Conservation (phyloP, 2,797 vertebrate species). For the Petrocephalus schoutedeni region DNA sequence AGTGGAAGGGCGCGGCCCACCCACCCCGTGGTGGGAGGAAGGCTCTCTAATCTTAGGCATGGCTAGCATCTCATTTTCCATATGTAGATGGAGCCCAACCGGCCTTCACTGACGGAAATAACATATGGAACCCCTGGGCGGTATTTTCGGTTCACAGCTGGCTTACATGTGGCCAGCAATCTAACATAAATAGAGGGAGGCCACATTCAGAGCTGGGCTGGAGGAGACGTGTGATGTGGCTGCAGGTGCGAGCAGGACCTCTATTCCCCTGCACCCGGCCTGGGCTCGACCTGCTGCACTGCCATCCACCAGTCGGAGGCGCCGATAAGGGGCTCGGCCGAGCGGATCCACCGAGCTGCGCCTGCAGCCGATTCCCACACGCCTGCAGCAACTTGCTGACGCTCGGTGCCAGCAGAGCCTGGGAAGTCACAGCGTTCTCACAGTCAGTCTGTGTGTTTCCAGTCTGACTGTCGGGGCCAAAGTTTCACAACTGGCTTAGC, state of each 20-base stretch:
- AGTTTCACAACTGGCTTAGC: conserved; percentile 6
- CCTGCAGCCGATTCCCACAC: conserved; percentile 37
- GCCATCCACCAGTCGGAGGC: neutral
- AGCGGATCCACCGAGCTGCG: neutral
- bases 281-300: neutral
- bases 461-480: conserved; percentile 54
- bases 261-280: neutral
- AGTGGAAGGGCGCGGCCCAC: conserved; percentile 61
- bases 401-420: conserved; percentile 22
- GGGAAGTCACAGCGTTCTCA: conserved; percentile 46
- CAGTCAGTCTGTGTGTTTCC: conserved; percentile 34
- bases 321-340: neutral
- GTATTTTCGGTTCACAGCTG: neutral
- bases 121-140: neutral
- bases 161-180: neutral
- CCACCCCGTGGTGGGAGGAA: conserved; percentile 61
- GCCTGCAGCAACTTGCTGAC: conserved; percentile 36
- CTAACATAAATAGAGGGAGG: neutral
- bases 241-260: neutral
- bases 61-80: conserved; percentile 52
- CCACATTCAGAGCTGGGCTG: neutral
- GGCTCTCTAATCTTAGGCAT: conserved; percentile 66
- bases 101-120: neutral
- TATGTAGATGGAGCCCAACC: neutral
- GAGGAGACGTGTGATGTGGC: neutral